phyloP scores from a whole-genome alignment of 2,113 vertebrate genomes.

The Cepphus grylle region DNA sequence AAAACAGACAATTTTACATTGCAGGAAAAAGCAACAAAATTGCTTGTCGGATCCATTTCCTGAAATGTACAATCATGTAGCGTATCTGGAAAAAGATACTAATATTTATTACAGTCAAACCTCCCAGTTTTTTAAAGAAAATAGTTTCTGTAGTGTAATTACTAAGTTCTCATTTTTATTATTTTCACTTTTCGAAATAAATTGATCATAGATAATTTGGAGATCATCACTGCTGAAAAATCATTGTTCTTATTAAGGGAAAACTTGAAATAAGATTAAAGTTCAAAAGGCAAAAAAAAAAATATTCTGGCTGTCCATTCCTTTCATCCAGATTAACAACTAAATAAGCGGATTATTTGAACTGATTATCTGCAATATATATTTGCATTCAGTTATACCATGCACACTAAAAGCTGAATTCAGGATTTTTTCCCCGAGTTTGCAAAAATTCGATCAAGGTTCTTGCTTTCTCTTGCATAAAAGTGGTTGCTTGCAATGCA shows the following conservation, averaged over 20 bases:
- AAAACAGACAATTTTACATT: conserved; percentile 3
- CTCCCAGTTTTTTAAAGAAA: neutral
- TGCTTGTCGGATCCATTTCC: neutral
- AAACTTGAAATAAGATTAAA: neutral
- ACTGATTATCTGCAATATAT: neutral
- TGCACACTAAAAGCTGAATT: neutral
- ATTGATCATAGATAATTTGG: neutral
- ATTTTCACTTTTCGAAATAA: neutral
- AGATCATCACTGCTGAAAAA: neutral
- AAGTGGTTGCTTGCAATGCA: neutral
- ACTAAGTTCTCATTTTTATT: neutral
- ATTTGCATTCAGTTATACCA: neutral
- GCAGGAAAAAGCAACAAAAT: conserved; percentile 33
- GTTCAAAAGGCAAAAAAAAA: neutral
- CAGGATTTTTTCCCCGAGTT: neutral
- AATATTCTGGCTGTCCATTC: neutral
- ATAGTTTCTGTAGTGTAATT: neutral
- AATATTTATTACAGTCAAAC: neutral
- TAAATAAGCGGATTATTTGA: neutral
- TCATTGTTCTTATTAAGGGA: neutral
- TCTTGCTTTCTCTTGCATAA: neutral
- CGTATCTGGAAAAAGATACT: neutral
- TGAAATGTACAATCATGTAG: neutral
- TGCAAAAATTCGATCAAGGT: neutral
- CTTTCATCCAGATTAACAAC: neutral